Evolutionary conservation across 2,113 vertebrate genomes (phyloP), one percentile per base, ranked within the genome.

Genomic region (Cinclus mexicanus): DNA sequence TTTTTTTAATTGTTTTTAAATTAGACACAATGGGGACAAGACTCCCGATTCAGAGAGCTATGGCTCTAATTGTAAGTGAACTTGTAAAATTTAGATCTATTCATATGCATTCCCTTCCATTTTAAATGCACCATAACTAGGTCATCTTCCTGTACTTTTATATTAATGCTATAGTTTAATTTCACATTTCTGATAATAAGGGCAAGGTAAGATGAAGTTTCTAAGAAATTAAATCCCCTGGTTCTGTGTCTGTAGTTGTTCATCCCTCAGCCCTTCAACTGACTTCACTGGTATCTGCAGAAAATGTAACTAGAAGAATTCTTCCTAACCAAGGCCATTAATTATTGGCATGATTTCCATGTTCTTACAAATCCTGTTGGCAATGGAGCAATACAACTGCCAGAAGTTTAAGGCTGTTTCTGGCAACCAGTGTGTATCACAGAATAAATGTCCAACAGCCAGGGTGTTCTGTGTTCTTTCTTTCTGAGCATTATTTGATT

Each of bases 401-500:
- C 80, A 81, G 81, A 39, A 79, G 82, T 33, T 69, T 52, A 15
- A 68, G 28, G 7, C 26, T 83, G 68, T 93, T 94, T 87, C 60
- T 91, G 18, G 79, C 97, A 98, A 97, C 95, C 16, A 69, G 79
- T 78, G 75, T 12, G 7, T 69, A 47, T 46, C 44, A 25, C 6
- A 86, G 60, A 85, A 71, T 16, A 41, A 63, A 31, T 25, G 33
- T 72, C 60, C 50, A 52, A 29, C 63, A 78, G 56, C 76, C 59
- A 83, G 63, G 42, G 60, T 59, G 87, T 52, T 87, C 97, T 98
- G 98, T 1, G 7, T 90, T 90, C 96, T 88, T 70, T 98, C 97
- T 96, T 87, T 86, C 42, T 28, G 28, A 74, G 59, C 16, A 1
- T 25, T 60, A 46, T 28, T 57, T 97, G 65, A 94, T 85, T 92